Evolutionary conservation across 2,888 invertebrate species (phyloP).

Genomic region (Minunthozetes semirufus): DNA sequence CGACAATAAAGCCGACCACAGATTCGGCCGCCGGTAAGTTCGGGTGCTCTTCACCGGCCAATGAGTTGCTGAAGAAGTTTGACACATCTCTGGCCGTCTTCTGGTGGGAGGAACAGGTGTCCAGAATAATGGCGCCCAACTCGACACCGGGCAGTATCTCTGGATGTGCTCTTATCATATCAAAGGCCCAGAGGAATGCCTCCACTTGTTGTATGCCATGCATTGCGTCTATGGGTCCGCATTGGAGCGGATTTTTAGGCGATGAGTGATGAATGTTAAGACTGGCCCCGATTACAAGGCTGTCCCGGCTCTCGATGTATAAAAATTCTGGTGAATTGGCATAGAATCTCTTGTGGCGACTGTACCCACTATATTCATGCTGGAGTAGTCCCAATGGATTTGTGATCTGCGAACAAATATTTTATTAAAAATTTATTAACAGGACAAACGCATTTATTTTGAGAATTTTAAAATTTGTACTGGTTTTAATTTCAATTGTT

Average conservation of each 20-base stretch:
- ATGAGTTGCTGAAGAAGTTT: slow-evolving; percentile 41
- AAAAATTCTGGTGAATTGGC: slow-evolving; percentile 40
- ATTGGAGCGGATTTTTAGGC: slow-evolving; percentile 45
- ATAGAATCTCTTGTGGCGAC: slow-evolving; percentile 37
- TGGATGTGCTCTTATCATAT: slow-evolving; percentile 43
- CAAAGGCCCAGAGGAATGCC: slow-evolving; percentile 49
- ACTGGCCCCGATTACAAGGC: slow-evolving; percentile 48
- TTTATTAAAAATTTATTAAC: too few species aligned
- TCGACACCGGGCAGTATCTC: slow-evolving; percentile 44
- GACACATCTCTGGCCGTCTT: slow-evolving; percentile 41
- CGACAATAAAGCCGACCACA: slow-evolving; percentile 39
- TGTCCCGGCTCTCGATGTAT: slow-evolving; percentile 42
- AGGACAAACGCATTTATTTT: too few species aligned
- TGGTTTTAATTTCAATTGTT: too few species aligned
- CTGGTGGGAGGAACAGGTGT: slow-evolving; percentile 45
- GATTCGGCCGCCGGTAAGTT: slow-evolving; percentile 39
- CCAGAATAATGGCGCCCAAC: slow-evolving; percentile 44
- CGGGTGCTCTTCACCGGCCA: slow-evolving; percentile 33
- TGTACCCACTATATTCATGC: slow-evolving; percentile 35
- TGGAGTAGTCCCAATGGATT: not conserved
- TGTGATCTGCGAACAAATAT: not conserved
- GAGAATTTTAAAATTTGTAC: too few species aligned
- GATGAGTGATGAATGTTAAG: slow-evolving; percentile 48
- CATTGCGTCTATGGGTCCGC: slow-evolving; percentile 43
- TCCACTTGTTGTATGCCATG: slow-evolving; percentile 47